Evolutionary conservation across 1,140 invertebrate genomes (phyloP).

Genomic region (Rhagoletis zephyria): DNA sequence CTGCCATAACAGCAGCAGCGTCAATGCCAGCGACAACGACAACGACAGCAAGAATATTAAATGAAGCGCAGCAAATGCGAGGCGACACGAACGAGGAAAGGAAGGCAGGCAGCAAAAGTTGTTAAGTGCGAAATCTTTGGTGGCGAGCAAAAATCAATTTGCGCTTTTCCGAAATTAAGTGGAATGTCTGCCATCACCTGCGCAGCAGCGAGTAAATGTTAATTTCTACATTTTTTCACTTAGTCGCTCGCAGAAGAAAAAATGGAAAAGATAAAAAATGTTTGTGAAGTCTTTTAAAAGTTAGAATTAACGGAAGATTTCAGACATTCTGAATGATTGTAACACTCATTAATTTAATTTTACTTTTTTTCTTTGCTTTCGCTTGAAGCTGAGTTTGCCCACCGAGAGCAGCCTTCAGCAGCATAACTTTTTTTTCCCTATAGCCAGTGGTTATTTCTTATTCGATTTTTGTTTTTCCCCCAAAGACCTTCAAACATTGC

Average conservation of each 20-base stretch:
- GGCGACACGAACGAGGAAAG: not conserved
- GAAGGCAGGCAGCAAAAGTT: not conserved
- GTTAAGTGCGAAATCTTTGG: constrained; percentile 17
- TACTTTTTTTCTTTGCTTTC: not conserved
- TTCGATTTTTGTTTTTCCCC: no score
- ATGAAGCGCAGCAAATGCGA: constrained; percentile 16
- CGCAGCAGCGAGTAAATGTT: not conserved
- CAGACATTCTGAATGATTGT: not conserved
- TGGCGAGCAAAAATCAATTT: constrained; percentile 3
- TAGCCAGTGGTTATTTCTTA: not conserved
- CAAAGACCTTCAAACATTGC: no score
- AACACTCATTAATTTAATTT: not conserved
- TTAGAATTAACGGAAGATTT: not conserved
- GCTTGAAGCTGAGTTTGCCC: not conserved
- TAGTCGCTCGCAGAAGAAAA: no score
- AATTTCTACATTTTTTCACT: not conserved
- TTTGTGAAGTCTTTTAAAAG: no score
- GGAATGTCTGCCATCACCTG: not conserved
- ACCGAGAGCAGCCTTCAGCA: no score
- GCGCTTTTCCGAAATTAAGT: not conserved
- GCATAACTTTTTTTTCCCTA: not conserved
- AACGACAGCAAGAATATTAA: constrained; percentile 16
- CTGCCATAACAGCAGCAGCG: not conserved
- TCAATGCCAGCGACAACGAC: not conserved
- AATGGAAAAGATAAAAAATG: not conserved